These are phyloP conservation scores for Greenwoodochromis staneri DNA, from an alignment of 2,113 vertebrate genomes.

Conservation along the genomic window DNA sequence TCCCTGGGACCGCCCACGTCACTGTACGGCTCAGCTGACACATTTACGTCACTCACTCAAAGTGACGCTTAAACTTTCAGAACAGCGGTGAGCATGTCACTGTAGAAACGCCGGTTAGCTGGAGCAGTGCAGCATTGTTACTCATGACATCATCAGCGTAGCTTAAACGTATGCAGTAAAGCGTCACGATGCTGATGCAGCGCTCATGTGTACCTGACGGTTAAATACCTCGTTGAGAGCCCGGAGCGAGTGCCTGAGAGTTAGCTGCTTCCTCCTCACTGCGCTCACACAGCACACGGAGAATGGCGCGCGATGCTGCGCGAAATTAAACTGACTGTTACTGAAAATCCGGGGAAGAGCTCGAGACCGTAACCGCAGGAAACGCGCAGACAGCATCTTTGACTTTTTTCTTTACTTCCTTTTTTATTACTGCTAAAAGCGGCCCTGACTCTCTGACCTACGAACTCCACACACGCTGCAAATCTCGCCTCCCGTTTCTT, in stretches of 20 bases:
- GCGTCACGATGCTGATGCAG: not conserved
- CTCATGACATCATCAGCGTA: not conserved
- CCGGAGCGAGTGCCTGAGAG: not conserved
- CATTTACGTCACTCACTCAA: not conserved
- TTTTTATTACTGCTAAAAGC: not conserved
- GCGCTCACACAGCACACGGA: not conserved
- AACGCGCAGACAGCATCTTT: not conserved
- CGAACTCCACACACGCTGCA: not conserved
- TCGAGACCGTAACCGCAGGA: not conserved
- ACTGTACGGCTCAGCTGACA: not conserved
- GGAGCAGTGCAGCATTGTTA: not conserved
- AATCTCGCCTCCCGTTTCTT: not conserved
- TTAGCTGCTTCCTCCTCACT: not conserved
- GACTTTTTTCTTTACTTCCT: no score
- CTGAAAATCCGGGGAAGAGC: not conserved
- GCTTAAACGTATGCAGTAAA: rapidly evolving
- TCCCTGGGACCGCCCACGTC: not conserved
- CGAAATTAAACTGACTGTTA: not conserved
- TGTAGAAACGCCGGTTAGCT: not conserved
- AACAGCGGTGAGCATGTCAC: rapidly evolving
- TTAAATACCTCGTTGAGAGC: not conserved
- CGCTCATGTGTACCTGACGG: not conserved
- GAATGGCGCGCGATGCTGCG: not conserved
- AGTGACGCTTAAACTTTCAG: not conserved
- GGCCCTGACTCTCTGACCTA: not conserved